A percentile compares a stretch with the other conserved stretches of the same genome.
Evolutionary conservation across 2,888 invertebrate species (phyloP).

Genomic region (Acholoe squamosa): DNA sequence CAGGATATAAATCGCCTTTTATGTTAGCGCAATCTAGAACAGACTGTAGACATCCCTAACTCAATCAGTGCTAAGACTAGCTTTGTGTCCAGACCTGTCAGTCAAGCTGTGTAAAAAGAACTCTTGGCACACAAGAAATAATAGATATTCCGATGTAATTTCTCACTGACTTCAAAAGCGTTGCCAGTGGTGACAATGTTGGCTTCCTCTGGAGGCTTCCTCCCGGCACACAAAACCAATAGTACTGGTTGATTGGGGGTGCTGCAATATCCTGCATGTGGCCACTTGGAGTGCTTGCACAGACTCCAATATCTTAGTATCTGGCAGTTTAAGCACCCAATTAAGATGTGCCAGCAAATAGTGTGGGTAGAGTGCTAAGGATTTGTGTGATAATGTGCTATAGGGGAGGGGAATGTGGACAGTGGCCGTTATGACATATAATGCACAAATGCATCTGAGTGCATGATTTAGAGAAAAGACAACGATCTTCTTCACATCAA

Average conservation of each 20-base stretch:
- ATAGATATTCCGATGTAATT: slow-evolving; percentile 20
- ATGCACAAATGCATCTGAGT: no score
- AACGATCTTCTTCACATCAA: no score
- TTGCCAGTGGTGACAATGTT: neutral
- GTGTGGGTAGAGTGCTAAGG: neutral
- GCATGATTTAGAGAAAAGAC: no score
- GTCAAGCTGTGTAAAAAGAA: neutral
- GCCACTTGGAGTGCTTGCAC: neutral
- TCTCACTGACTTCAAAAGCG: neutral
- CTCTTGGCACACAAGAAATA: neutral
- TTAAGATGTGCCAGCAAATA: neutral
- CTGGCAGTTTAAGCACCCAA: neutral
- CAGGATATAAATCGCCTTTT: slow-evolving; percentile 23
- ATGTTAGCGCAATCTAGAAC: neutral
- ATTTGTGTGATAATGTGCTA: no score
- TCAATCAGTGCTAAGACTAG: neutral
- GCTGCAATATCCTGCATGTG: neutral
- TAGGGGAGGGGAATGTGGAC: no score
- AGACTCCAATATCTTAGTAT: neutral
- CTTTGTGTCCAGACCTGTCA: neutral
- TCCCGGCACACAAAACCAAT: neutral
- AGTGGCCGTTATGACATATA: no score
- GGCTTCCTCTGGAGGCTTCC: slow-evolving; percentile 5
- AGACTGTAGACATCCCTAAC: neutral
- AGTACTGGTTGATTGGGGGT: neutral